Conservation (phyloP, 2,797 vertebrate genomes). For the Fringilla coelebs region DNA sequence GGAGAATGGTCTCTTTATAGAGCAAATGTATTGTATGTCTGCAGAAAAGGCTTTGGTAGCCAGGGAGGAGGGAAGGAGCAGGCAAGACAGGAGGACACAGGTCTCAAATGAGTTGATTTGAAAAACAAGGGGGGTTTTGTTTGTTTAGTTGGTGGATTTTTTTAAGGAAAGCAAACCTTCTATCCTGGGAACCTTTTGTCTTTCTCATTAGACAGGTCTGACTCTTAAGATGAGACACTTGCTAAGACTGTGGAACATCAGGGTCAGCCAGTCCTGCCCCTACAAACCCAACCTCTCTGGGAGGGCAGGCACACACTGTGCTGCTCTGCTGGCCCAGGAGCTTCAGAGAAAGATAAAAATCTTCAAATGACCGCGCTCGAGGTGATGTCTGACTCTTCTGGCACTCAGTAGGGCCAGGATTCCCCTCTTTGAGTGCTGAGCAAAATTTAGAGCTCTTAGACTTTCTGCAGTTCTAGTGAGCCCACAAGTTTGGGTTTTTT, state of each 20-base stretch:
- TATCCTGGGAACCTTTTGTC: neutral
- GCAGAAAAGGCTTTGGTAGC: neutral
- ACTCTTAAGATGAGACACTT: neutral
- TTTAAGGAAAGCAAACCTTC: neutral
- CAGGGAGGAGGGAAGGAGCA: neutral
- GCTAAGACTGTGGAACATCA: neutral
- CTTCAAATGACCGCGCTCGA: neutral
- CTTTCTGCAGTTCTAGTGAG: neutral
- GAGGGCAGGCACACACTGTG: neutral
- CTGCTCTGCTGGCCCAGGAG: neutral
- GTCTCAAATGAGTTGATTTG: neutral
- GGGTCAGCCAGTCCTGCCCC: neutral
- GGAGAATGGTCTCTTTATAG: slow-evolving; percentile 50
- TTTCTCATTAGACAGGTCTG: neutral
- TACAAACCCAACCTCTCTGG: neutral
- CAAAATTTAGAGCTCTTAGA: neutral
- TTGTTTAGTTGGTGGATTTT: neutral
- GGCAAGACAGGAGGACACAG: neutral
- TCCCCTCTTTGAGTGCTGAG: neutral
- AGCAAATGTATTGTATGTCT: slow-evolving; percentile 22
- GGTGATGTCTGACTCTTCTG: neutral
- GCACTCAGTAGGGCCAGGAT: neutral
- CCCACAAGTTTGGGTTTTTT: accelerated
- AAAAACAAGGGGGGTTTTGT: neutral
- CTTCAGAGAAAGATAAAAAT: neutral